Evolutionary conservation across 2,888 invertebrate genomes (phyloP).

Genomic region (Plagiodera versicolora): DNA sequence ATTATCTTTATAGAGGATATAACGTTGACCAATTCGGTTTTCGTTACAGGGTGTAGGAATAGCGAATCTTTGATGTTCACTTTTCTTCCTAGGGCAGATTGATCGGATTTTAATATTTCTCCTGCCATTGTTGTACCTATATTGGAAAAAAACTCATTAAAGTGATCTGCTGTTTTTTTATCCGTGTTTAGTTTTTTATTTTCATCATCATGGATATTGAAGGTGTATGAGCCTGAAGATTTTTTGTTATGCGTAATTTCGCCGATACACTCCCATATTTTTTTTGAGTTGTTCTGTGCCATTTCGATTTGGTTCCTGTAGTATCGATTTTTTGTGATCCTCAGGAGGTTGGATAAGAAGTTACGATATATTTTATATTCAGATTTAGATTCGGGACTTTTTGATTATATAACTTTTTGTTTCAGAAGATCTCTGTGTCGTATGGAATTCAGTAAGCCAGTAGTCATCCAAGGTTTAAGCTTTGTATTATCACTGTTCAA

Average conservation of each 20-base stretch:
- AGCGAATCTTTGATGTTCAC: constrained; percentile 2
- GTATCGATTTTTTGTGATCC: too few relatives aligned
- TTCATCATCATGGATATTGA: constrained; percentile 3
- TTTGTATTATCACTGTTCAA: neutral
- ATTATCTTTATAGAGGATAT: neutral
- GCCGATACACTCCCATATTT: constrained; percentile 7
- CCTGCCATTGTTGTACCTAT: neutral
- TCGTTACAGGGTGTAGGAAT: too few relatives aligned
- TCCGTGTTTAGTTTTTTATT: neutral
- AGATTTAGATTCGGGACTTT: neutral
- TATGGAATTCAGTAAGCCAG: constrained; percentile 1
- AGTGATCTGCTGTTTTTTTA: neutral
- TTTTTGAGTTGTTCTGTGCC: too few relatives aligned
- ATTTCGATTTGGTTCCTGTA: too few relatives aligned
- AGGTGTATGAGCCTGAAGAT: neutral
- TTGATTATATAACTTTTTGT: constrained; percentile 3
- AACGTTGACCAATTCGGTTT: neutral
- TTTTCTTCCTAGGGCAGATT: neutral
- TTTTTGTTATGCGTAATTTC: neutral
- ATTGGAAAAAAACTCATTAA: neutral
- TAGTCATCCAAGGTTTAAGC: constrained; percentile 2
- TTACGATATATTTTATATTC: neutral
- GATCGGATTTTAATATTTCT: neutral
- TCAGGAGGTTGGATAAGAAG: too few relatives aligned
- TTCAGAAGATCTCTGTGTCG: constrained; percentile 5